Base-by-base conservation (phyloP, 2,888 invertebrate genomes). In the Corythucha ciliata region DNA sequence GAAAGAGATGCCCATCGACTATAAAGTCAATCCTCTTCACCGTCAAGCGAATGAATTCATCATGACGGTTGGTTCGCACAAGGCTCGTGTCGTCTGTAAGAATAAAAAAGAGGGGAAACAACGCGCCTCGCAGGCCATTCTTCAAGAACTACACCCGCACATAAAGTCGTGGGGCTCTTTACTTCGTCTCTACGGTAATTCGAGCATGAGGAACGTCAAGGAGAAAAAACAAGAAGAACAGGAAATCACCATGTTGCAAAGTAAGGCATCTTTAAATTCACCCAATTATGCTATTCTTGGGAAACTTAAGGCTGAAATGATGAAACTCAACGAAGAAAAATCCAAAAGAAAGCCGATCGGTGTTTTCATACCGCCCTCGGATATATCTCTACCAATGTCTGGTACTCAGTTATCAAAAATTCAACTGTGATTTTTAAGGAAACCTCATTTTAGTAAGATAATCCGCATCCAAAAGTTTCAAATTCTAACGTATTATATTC, bases 51-150 rank as follows among this genome's bases (percentile, higher is more conserved):
- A 92, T 65, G 89, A 93, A 72, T 86, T 92, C 65, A 88, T 85
- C 26, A 92, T 97, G 89, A 82, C 80, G 10, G 93, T 94, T 33
- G 94, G 93, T 44, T 89, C 90, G 66, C 90, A 94, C 66, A 78
- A 79, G 10, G 92, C 89, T 2, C 84, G 83, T 20, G 91, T 96
- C 20, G 74, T 83, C n/a, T 93, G 94, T 68, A 86, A 88, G 67
- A 97, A 96, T 71, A 97, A 97, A 70, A 80, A 90, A 63, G 91
- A 91, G 58, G 97, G 96, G 5, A 96, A 96, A 67, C 97, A 98
- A 67, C 73, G 86, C 60, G 97, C 97, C 16, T 88, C 96, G 4
- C 97, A 98, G 70, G 81, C 86, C 7, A 91, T 97, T 60, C 71
- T 97, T 39, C 86, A 88, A 80, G 79, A 82, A 46, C 73, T 98